Conservation (phyloP, 2,113 vertebrate genomes). For the Thamnophis sirtalis region DNA sequence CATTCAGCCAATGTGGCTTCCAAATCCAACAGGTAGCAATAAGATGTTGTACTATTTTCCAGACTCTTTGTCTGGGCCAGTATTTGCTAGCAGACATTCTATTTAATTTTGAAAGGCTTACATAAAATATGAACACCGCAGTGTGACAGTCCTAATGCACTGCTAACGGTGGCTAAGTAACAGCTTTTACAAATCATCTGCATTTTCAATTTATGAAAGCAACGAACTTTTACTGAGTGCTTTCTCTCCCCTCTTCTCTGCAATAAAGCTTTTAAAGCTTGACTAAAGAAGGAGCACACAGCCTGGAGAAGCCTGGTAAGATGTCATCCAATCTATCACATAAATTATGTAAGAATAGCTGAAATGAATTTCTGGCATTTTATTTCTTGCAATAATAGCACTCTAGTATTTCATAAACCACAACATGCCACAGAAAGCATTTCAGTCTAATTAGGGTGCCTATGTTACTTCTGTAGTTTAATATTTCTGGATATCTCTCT, state of each 20-base stretch:
- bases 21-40: background rate
- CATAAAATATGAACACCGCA: conserved; percentile 61
- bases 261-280: conserved; percentile 49
- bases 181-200: conserved; percentile 53
- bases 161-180: conserved; percentile 49
- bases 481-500: conserved; percentile 39
- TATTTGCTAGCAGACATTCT: background rate
- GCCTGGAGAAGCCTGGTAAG: conserved; percentile 37
- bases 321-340: conserved; percentile 34
- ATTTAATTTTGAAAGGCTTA: conserved; percentile 33
- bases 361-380: conserved; percentile 63
- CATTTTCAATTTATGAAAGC: conserved; percentile 54
- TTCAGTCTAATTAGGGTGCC: conserved; percentile 62
- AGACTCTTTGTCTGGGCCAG: background rate
- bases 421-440: conserved; percentile 53
- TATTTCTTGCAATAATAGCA: conserved; percentile 58
- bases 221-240: conserved; percentile 15
- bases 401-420: conserved; percentile 66
- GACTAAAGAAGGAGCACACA: conserved; percentile 43
- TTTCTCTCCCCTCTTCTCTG: conserved; percentile 11
- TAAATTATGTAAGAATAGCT: conserved; percentile 64
- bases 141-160: conserved; percentile 55
- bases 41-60: background rate
- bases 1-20: background rate
- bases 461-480: conserved; percentile 55